These are phyloP conservation scores for Siniperca obscura DNA, from an alignment of 2,797 vertebrate species.

Conservation along the genomic window DNA sequence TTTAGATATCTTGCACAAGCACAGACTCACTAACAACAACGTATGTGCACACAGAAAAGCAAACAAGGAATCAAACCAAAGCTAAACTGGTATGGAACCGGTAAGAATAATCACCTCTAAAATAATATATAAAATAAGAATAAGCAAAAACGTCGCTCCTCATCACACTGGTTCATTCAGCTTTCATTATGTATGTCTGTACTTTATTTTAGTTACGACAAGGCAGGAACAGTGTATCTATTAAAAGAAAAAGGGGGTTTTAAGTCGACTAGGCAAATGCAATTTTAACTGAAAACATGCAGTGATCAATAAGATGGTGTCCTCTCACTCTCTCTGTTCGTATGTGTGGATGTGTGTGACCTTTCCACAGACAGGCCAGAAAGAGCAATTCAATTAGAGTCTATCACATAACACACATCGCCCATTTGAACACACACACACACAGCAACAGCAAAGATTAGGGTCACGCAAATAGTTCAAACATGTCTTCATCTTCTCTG, in stretches of 20 bases:
- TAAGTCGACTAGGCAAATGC: not conserved
- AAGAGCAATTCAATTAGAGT: constrained; percentile 73
- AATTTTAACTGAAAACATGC: constrained; percentile 24
- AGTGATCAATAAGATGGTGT: not conserved
- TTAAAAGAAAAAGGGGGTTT: not conserved
- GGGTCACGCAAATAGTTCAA: constrained; percentile 31
- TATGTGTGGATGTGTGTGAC: constrained; percentile 30
- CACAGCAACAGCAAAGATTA: not conserved
- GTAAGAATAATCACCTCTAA: not conserved
- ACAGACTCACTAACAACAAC: not conserved
- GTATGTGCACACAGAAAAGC: not conserved
- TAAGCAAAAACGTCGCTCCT: not conserved
- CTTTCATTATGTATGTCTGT: not conserved
- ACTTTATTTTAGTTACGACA: not conserved
- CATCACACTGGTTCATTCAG: not conserved
- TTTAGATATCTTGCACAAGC: not conserved
- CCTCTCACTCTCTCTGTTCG: not conserved
- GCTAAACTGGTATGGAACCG: not conserved
- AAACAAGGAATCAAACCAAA: not conserved
- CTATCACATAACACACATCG: constrained; percentile 50
- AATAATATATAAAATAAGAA: not conserved
- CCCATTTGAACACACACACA: constrained; percentile 22
- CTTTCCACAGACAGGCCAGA: constrained; percentile 58
- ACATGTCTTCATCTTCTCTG: constrained; percentile 23
- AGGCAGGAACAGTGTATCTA: not conserved